Evolutionary conservation across 2,888 invertebrate genomes (phyloP), one percentile per base, ranked within the genome.

Genomic region (Pogonocherus hispidulus): DNA sequence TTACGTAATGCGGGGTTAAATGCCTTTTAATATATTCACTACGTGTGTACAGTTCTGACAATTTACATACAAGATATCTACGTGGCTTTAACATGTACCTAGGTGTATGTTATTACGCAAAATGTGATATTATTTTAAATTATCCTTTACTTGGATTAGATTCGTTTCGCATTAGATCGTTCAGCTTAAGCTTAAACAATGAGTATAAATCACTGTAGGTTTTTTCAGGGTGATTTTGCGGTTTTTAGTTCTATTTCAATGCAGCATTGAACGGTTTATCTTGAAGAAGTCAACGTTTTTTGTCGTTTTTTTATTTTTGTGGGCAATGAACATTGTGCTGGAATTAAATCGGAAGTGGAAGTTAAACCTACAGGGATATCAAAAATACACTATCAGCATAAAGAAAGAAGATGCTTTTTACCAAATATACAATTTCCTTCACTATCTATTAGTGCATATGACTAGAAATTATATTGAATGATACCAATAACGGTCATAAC

Each of bases 21-120:
- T 59, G 47, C 47, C 59, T 59, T 47, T 59, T 47, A 47, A 59
- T 47, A n/a, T 47, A 59, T 59, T 59, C 47, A 49, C 16, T 9
- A 52, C 16, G 22, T 59, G 47, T 59, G 32, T 47, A 59, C 32
- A 32, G 18, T 47, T 32, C 20, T 20, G 14, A 41, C 44, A 18
- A 59, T 59, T 59, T 47, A 32, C 59, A 59, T 59, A 59, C 59
- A 59, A 59, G 59, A 47, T 59, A 27, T 47, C 59, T 47, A 47
- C 47, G 59, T 41, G 14, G 32, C 32, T 57, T 14, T 14, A 23
- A 5, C 16, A 1, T 41, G 41, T 41, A 41, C 41, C 14, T 41
- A 3, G 3, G 27, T n/a, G 8, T 8, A 27, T 27, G 27, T 8
- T 44, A 19, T 59, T 59, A 59, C 59, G 59, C 41, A 59, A 59